A percentile compares a stretch with the other conserved stretches of the same genome.
These are phyloP conservation scores for Eurytoma adleriae DNA, from an alignment of 2,888 invertebrate genomes.

Conservation along the genomic window DNA sequence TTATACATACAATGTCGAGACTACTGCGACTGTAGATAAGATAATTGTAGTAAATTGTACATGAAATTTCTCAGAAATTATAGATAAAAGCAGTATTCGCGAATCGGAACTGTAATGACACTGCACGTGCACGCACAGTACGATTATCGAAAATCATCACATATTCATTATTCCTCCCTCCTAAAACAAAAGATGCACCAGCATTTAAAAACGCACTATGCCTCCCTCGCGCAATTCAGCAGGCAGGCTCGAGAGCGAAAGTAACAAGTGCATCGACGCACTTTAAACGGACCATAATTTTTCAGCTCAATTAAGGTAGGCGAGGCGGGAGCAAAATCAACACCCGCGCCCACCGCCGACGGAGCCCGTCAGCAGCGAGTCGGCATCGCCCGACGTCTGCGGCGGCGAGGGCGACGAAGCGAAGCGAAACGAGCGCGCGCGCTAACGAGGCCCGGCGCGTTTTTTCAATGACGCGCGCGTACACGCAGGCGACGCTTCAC, in stretches of 20 bases:
- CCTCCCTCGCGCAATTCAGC: background rate
- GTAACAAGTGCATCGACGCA: background rate
- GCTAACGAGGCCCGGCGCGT: constrained; percentile 10
- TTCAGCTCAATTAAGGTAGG: constrained; percentile 27
- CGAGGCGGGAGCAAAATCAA: background rate
- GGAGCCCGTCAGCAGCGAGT: background rate
- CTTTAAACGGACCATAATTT: background rate
- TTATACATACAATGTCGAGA: too few relatives aligned
- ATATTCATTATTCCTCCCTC: too few relatives aligned
- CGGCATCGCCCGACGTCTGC: background rate
- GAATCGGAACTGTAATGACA: too few relatives aligned
- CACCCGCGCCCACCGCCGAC: background rate
- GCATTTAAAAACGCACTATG: too few relatives aligned
- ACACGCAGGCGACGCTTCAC: background rate
- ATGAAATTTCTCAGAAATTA: too few relatives aligned
- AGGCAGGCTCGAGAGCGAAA: too few relatives aligned
- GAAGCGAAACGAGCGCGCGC: background rate
- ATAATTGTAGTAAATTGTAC: too few relatives aligned
- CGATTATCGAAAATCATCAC: too few relatives aligned
- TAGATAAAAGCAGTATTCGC: too few relatives aligned
- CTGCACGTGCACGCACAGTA: too few relatives aligned
- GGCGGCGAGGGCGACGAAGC: background rate
- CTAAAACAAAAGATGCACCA: too few relatives aligned
- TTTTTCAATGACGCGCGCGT: constrained; percentile 18
- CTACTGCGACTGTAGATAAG: too few relatives aligned